Conservation (phyloP, 2,113 vertebrate genomes). For the Bostrychus sinensis region DNA sequence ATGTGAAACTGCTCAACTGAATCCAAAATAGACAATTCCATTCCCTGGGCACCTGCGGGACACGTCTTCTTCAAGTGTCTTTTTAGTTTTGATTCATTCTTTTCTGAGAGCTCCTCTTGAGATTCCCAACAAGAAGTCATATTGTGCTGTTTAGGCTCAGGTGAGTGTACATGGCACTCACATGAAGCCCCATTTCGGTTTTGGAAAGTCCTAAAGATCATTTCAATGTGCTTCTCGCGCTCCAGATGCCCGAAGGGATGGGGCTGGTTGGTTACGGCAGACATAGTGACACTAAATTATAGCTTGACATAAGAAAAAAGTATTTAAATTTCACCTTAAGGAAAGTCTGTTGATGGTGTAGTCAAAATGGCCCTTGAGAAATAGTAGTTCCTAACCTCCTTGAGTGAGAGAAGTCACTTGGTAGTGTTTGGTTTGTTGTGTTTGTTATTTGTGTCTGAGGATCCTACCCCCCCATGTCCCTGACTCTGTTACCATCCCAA, state of each 20-base stretch:
- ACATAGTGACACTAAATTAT: slow-evolving; percentile 60
- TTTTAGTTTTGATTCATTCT: slow-evolving; percentile 1
- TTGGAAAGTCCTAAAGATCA: slow-evolving; percentile 65
- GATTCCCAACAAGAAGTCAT: not conserved
- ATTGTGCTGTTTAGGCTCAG: slow-evolving; percentile 16
- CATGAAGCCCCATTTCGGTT: slow-evolving; percentile 33
- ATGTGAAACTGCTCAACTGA: slow-evolving; percentile 71
- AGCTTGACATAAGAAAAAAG: not conserved
- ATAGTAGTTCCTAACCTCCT: slow-evolving; percentile 16
- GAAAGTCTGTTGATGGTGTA: not conserved
- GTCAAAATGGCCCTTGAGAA: not conserved
- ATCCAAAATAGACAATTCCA: slow-evolving; percentile 65
- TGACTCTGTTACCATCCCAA: slow-evolving; percentile 75
- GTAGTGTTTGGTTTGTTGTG: slow-evolving; percentile 52
- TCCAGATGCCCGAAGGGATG: slow-evolving; percentile 73
- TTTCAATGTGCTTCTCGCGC: slow-evolving; percentile 82
- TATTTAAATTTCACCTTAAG: not conserved
- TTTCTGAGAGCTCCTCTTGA: slow-evolving; percentile 11
- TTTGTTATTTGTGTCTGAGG: slow-evolving; percentile 29
- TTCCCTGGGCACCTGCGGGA: slow-evolving; percentile 13
- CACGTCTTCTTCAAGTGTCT: not conserved
- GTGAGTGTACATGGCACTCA: slow-evolving; percentile 37
- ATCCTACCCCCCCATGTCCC: slow-evolving; percentile 20
- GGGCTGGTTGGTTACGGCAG: slow-evolving; percentile 76
- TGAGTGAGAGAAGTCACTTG: slow-evolving; percentile 35